Base-by-base conservation (phyloP, 2,888 invertebrate species). In the Mechanitis messenoides region DNA sequence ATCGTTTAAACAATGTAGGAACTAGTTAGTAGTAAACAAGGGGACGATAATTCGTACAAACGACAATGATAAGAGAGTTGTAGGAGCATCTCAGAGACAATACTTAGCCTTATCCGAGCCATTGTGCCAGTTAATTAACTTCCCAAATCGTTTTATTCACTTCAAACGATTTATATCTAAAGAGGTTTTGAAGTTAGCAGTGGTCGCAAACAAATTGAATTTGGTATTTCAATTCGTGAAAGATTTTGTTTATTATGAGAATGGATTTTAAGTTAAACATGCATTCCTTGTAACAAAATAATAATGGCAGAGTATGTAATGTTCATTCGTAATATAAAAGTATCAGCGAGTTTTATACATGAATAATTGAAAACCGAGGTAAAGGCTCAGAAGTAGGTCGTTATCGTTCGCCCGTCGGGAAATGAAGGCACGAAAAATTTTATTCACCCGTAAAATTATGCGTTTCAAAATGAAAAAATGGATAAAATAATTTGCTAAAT, bases 361-460 rank as follows among this genome's bases (percentile, higher is more conserved):
- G 85, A 83, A 86, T 85, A 87, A 86, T 85, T 86, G 83, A 84
- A 84, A 83, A 84, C 81, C 81, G 77, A 81, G 81, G 83, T 80
- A 80, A 79, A 81, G 80, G 80, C 79, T 50, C 31, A 79, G 76
- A 80, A 83, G 81, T 79, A 81, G 80, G 79, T 83, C 83, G 82
- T 85, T 85, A 83, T 78, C 77, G 78, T 69, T 73, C 74, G 74
- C 75, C 84, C 81, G 77, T 66, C 70, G 85, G 86, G 85, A 84
- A 84, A 81, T 83, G 78, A 81, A 72, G 73, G 75, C 71, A 73
- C 71, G 76, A 74, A 77, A 78, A 76, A 80, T 83, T 74, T 79
- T 79, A 76, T 77, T 80, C 75, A 73, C 73, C 73, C 75, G 75
- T 73, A 77, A 78, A 78, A 77, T 72, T 74, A 75, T 78, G 74